phyloP scores from a whole-genome alignment of 2,113 vertebrate species.

The Marmota flaviventris region DNA sequence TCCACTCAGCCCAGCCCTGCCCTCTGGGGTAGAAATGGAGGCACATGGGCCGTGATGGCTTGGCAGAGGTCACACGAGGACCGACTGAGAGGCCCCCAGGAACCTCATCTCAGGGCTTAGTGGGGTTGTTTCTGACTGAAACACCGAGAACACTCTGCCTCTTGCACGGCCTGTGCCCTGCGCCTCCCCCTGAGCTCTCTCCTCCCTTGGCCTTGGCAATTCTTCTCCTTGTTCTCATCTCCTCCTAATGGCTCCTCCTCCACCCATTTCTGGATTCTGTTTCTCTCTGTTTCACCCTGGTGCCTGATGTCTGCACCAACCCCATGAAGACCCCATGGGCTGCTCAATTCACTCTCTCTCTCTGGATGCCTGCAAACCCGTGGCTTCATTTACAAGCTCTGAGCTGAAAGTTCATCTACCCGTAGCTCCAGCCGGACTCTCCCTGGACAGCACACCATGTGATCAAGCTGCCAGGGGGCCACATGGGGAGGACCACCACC shows the following conservation, averaged over 20 bases:
- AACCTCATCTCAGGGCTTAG: background rate
- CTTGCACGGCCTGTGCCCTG: too few species aligned
- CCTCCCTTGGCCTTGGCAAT: background rate
- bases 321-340: background rate
- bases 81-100: background rate
- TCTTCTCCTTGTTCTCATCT: background rate
- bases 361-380: accelerated
- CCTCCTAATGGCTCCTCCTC: background rate
- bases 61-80: background rate
- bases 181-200: too few species aligned
- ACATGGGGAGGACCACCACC: accelerated
- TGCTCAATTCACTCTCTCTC: background rate
- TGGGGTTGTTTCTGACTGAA: background rate
- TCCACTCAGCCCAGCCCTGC: background rate
- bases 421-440: background rate
- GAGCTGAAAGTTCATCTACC: background rate
- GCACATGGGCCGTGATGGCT: background rate
- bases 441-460: accelerated
- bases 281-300: background rate
- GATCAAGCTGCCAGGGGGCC: accelerated
- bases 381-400: accelerated
- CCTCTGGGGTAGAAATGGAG: background rate
- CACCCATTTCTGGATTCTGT: background rate
- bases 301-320: background rate
- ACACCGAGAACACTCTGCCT: accelerated